phyloP scores from a whole-genome alignment of 2,113 vertebrate species.

The Okapia johnstoni region DNA sequence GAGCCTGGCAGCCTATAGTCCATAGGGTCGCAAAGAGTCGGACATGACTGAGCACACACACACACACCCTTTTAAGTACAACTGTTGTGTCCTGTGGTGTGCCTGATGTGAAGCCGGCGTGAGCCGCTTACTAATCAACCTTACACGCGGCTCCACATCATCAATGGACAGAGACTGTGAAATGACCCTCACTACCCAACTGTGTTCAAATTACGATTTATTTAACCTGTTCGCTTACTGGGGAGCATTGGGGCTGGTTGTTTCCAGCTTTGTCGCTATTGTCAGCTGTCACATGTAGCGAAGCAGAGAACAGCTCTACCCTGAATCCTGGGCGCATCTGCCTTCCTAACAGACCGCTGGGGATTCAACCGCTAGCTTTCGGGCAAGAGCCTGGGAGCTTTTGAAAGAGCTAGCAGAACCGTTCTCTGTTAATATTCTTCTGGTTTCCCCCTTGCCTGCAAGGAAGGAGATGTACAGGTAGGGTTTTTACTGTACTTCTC shows the following conservation, averaged over 20 bases:
- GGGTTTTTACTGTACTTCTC: neutral
- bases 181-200: fast-evolving
- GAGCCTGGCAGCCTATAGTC: neutral
- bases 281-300: fast-evolving
- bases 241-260: fast-evolving
- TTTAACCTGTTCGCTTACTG: fast-evolving
- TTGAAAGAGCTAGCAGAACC: fast-evolving
- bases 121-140: neutral
- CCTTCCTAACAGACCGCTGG: fast-evolving
- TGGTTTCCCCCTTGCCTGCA: too few species aligned
- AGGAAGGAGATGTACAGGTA: too few species aligned
- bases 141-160: fast-evolving
- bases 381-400: fast-evolving
- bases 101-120: fast-evolving
- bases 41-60: neutral
- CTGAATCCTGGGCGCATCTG: fast-evolving
- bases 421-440: too few species aligned
- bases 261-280: neutral
- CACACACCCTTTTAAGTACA: neutral
- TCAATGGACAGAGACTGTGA: neutral
- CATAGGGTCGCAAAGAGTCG: neutral
- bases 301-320: fast-evolving
- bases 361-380: fast-evolving
- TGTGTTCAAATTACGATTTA: fast-evolving
- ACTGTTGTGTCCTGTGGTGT: fast-evolving